Percentiles rank a stretch among this genome's conserved stretches.
These are phyloP conservation scores for Numida meleagris DNA, from an alignment of 2,113 vertebrate species.

Conservation along the genomic window DNA sequence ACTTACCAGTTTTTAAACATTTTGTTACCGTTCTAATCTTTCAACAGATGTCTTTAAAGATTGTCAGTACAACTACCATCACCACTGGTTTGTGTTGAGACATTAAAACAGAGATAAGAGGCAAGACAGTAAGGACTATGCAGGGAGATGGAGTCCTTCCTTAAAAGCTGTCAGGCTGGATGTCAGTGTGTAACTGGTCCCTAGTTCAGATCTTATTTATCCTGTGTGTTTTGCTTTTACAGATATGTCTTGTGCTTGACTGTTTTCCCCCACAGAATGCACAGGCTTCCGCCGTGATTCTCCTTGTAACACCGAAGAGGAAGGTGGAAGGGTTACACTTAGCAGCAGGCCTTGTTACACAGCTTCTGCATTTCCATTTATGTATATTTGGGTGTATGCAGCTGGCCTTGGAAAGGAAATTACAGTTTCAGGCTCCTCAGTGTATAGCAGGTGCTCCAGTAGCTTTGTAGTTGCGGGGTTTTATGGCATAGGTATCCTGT, in stretches of 20 bases:
- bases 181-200: background rate
- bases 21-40: background rate
- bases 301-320: background rate
- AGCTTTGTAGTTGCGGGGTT: background rate
- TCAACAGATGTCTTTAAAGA: background rate
- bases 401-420: background rate
- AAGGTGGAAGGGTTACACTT: background rate
- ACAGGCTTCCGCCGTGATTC: accelerated
- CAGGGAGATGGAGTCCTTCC: background rate
- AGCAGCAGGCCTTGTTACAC: background rate
- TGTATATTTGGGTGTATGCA: background rate
- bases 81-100: background rate
- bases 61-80: accelerated
- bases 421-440: accelerated
- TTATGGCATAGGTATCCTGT: accelerated
- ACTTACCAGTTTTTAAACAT: background rate
- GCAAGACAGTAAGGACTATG: background rate
- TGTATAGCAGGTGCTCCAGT: background rate
- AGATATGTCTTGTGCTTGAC: background rate
- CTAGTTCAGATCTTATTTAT: background rate
- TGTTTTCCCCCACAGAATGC: accelerated
- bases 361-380: background rate
- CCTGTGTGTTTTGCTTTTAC: background rate
- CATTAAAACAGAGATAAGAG: background rate
- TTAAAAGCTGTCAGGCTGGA: background rate